These are phyloP conservation scores for Pao palembangensis DNA, from an alignment of 2,113 vertebrate genomes.

Conservation along the genomic window DNA sequence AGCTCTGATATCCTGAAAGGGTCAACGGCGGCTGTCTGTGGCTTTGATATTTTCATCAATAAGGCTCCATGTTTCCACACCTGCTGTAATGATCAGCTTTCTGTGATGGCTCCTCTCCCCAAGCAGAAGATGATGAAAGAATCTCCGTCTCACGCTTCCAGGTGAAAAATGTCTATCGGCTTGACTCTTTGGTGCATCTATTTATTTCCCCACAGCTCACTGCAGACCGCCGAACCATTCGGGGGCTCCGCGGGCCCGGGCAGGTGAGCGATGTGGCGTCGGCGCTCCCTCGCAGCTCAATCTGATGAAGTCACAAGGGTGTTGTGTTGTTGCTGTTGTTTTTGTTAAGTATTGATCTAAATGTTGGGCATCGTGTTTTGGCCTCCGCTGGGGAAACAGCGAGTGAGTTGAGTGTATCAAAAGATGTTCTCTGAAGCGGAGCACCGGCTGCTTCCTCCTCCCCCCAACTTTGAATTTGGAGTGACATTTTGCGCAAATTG, in stretches of 20 bases:
- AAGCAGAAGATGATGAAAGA: conserved; percentile 53
- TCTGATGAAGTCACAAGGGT: conserved; percentile 57
- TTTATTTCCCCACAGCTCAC: conserved; percentile 23
- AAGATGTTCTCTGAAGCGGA: conserved; percentile 45
- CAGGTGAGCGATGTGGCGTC: conserved; percentile 26
- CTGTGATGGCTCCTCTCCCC: conserved; percentile 45
- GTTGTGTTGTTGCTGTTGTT: conserved; percentile 61
- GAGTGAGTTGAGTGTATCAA: conserved; percentile 69
- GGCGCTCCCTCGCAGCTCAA: conserved; percentile 41
- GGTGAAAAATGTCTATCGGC: conserved; percentile 36
- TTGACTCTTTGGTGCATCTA: conserved; percentile 19
- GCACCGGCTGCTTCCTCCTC: not conserved
- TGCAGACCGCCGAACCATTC: not conserved
- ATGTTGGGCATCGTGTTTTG: conserved; percentile 59
- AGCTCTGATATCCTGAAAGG: conserved; percentile 50
- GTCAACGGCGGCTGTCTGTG: conserved; percentile 59
- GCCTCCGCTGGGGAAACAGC: conserved; percentile 52
- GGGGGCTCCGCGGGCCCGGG: no score
- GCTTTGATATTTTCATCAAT: conserved; percentile 74
- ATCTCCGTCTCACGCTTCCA: conserved; percentile 43
- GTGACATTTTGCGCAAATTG: conserved; percentile 64
- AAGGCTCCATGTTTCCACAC: conserved; percentile 61
- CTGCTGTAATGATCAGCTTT: conserved; percentile 63
- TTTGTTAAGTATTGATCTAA: conserved; percentile 70
- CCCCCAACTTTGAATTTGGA: conserved; percentile 42